Evolutionary conservation across 2,797 vertebrate genomes (phyloP), one percentile per base, ranked within the genome.

Genomic region (Moxostoma hubbsi): DNA sequence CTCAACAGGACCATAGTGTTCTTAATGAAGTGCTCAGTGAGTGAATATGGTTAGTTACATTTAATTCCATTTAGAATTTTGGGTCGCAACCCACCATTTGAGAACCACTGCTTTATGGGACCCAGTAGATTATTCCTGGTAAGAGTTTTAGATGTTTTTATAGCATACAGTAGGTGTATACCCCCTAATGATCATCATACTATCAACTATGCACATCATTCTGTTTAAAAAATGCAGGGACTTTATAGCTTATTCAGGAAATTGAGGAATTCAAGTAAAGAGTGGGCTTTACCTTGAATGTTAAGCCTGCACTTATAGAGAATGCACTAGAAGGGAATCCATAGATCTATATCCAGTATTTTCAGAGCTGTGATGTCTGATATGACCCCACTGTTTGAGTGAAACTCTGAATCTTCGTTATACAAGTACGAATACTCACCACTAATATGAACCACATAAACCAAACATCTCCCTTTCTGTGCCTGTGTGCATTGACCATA

Each of bases 401-500:
- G 58, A 51, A 81, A 75, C 65, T 81, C 57, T 47, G 16, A 57
- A 55, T 75, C 81, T 81, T 83, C 36, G 81, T 81, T 81, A 74
- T 81, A 79, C 3, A 2, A 24, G 3, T 24, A 24, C 3, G 24
- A 24, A 24, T 24, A 24, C 53, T 51, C 63, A 45, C 82, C 54
- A 46, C 46, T 82, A 84, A 84, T 82, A 80, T 54, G 64, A 86
- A 84, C 77, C 81, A 82, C 76, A 24, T 73, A 84, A 83, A 80
- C 77, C 73, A 84, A 85, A 87, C 77, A 84, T 69, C 45, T 67
- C 59, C 66, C 45, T 71, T 55, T 68, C 62, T 65, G 7, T 69
- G 46, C 46, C n/a, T 61, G 74, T 64, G 79, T 79, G 65, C 63
- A 67, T 15, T 72, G 71, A 81, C 68, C 77, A 47, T 53, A 62